Base-by-base conservation (phyloP, 92 coral and sea anemone species). In the Hydrozoanthus gracilis region DNA sequence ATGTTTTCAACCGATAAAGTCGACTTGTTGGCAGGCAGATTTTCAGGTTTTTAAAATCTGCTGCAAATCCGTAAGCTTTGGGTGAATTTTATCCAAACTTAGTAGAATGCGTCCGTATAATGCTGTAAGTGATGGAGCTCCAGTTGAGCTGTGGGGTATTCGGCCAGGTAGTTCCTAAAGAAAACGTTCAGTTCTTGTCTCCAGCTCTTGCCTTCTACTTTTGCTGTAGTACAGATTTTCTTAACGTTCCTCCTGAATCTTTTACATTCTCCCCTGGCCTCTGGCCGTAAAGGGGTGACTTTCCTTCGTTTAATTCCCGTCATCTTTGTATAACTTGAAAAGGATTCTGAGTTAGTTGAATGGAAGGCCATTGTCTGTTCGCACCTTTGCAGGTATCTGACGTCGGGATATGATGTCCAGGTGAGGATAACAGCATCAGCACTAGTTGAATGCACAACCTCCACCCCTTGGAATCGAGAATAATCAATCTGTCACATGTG, bases 361-460 rank as follows among this genome's bases (percentile, higher is more conserved):
- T 74, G 88, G 83, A 6, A 83, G 75, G 52, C 89, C 89, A 76
- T 76, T 86, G 71, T 86, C 89, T 64, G 89, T 47, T 18, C 83
- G 66, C 14, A 76, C 65, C 49, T 86, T 86, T 62, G 83, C 83
- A 14, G 89, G 89, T 48, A 76, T 76, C 75, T 86, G 89, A 16
- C 76, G 89, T 76, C 89, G 69, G 12, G 89, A 86, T 55, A 86
- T 86, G 18, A 76, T 86, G 82, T 86, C 75, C 35, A 86, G 82
- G 82, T 60, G 88, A 18, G 87, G 87, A n/a, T n/a, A n/a, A n/a
- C n/a, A n/a, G n/a, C n/a, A n/a, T n/a, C n/a, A n/a, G n/a, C n/a
- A n/a, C n/a, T n/a, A n/a, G n/a, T n/a, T n/a, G n/a, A n/a, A n/a
- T n/a, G n/a, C n/a, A n/a, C n/a, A n/a, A n/a, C n/a, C n/a, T n/a